Evolutionary conservation across 2,113 vertebrate genomes (phyloP).

Genomic region (Rhinogobius similis): DNA sequence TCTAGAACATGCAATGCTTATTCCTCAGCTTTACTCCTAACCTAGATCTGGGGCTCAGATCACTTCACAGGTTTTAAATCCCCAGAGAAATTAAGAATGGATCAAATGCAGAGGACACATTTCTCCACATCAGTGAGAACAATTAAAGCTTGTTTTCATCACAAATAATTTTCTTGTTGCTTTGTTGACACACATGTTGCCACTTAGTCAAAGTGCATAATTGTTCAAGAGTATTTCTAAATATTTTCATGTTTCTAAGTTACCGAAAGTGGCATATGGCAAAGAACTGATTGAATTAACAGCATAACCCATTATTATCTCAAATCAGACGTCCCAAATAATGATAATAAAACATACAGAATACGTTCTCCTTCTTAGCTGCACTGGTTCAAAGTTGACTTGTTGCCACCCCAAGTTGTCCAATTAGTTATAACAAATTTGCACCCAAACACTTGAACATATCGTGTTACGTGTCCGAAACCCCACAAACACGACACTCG

Average conservation of each 20-base stretch:
- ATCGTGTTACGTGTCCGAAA: slow-evolving; percentile 20
- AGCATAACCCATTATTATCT: slow-evolving; percentile 11
- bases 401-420: background rate
- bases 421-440: slow-evolving; percentile 10
- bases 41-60: too few relatives aligned
- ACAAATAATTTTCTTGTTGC: background rate
- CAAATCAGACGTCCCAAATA: slow-evolving; percentile 2
- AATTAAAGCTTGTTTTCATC: background rate
- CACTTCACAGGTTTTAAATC: too few relatives aligned
- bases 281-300: slow-evolving; percentile 24
- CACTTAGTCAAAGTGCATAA: background rate
- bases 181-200: background rate
- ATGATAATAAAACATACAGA: background rate
- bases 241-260: slow-evolving; percentile 2
- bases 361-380: too few relatives aligned
- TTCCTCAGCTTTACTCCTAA: too few relatives aligned
- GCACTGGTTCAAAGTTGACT: background rate
- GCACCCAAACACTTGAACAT: slow-evolving; percentile 12
- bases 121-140: background rate
- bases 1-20: too few relatives aligned
- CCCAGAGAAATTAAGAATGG: background rate
- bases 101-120: background rate
- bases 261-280: slow-evolving; percentile 21
- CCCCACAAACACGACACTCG: slow-evolving; percentile 58
- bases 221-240: background rate